A percentile compares a stretch with the other conserved stretches of the same genome.
Evolutionary conservation across 2,797 vertebrate species (phyloP).

Genomic region (Moxostoma hubbsi): DNA sequence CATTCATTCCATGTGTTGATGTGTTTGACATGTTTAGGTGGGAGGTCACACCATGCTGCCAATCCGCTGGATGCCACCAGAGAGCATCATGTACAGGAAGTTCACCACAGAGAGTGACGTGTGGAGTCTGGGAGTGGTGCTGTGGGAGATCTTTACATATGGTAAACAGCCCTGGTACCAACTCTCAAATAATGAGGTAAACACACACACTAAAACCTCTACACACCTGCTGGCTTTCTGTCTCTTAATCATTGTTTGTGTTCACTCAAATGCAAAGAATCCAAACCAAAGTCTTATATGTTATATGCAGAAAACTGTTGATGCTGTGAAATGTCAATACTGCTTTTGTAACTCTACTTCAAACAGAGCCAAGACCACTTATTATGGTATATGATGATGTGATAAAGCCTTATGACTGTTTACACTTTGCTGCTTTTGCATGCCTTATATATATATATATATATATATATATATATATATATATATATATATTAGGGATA

Average conservation of each 20-base stretch:
- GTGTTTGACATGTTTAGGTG: constrained; percentile 76
- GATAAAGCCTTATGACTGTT: too few relatives aligned
- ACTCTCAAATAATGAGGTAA: constrained; percentile 97
- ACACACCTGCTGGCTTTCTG: too few relatives aligned
- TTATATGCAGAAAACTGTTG: background rate
- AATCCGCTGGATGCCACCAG: constrained; percentile 99
- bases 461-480: too few relatives aligned
- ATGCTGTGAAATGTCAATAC: background rate
- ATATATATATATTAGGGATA: too few relatives aligned
- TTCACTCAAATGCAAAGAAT: too few relatives aligned
- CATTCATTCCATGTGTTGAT: background rate
- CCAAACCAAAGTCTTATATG: too few relatives aligned
- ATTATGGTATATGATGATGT: too few relatives aligned
- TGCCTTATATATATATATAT: too few relatives aligned
- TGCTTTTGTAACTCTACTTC: background rate
- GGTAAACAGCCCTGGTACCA: constrained; percentile 99
- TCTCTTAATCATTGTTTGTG: background rate
- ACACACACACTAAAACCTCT: constrained; percentile 28
- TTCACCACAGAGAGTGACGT: constrained; percentile 99
- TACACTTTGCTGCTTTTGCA: too few relatives aligned
- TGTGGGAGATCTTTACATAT: constrained; percentile 99
- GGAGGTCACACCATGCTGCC: constrained; percentile 98
- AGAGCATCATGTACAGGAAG: constrained; percentile 99
- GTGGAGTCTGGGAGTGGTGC: constrained; percentile 96
- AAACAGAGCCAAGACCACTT: too few relatives aligned